Base-by-base conservation (phyloP, 2,113 vertebrate species). In the Vulpes lagopus region DNA sequence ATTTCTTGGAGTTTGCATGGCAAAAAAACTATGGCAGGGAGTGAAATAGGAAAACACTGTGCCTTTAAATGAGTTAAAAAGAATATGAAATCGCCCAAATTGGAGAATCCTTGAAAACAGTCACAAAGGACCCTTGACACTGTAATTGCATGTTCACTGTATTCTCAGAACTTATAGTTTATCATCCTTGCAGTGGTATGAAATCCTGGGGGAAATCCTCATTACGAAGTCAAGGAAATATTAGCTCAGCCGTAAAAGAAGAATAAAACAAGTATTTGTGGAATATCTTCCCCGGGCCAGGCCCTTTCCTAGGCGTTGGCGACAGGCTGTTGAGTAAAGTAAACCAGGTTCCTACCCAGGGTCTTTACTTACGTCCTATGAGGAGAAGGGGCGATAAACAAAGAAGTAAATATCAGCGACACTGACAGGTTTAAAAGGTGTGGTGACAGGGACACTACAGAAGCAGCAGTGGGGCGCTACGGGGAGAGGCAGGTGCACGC, bases 141-240 rank as follows among this genome's bases (percentile, higher is more conserved):
- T 80, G 25, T 74, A 95, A 86, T 83, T 73, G 49, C 9, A 81
- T 83, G 78, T 84, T 81, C 19, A 80, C 11, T 9, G 1, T 76
- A 62, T 53, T 93, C 43, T 94, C 65, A 93, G 64, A 76, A 89
- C 80, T 86, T 87, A 67, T 86, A 38, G 64, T 84, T 17, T 62
- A 49, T 25, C 14, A 67, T 87, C 20, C 15, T 67, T 60, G 8
- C 19, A 62, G 15, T 32, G 8, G 32, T 35, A n/a, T 79, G 35
- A 81, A 84, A 43, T 60, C 82, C 51, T 80, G 71, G n/a, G 10
- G 11, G 20, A 35, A 76, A 59, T 38, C 8, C 49, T 95, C 19
- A 35, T 73, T 88, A 57, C 60, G 5, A 91, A 65, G 9, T 57
- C 16, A 8, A 92, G 82, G 32, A 93, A 76, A 27, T 95, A 43